These are phyloP conservation scores for Cephus sareptanus DNA, from an alignment of 2,888 invertebrate species.

Conservation along the genomic window DNA sequence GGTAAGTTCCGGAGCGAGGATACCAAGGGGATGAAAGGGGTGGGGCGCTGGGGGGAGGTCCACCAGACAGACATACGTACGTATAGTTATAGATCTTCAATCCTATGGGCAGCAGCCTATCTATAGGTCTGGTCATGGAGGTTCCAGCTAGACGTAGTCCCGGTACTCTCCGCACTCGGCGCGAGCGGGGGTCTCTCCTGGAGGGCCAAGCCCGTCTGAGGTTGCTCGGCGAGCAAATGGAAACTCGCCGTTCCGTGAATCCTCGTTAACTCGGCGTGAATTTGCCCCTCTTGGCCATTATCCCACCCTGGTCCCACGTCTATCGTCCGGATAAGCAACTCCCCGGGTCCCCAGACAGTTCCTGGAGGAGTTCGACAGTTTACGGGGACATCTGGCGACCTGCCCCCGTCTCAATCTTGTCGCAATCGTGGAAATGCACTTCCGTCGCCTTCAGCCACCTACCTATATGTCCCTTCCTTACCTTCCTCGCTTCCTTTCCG, in stretches of 20 bases:
- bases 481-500: neutral
- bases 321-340: slow-evolving; percentile 1
- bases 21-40: slow-evolving; percentile 16
- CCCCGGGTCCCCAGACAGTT: neutral
- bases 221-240: slow-evolving; percentile 9
- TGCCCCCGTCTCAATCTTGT: slow-evolving; percentile 4
- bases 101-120: neutral
- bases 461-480: neutral
- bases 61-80: slow-evolving; percentile 13
- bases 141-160: neutral
- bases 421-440: slow-evolving; percentile 6
- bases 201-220: neutral
- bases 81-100: neutral
- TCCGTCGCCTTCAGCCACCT: neutral
- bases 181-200: neutral
- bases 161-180: no score
- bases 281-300: neutral
- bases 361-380: slow-evolving; percentile 2
- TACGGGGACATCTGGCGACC: slow-evolving; percentile 7
- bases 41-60: slow-evolving; percentile 14
- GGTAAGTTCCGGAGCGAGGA: slow-evolving; percentile 8
- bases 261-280: slow-evolving; percentile 27
- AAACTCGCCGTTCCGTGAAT: slow-evolving; percentile 26
- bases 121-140: neutral
- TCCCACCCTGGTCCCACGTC: neutral